Evolutionary conservation across 2,888 invertebrate genomes (phyloP).

Genomic region (Tricholauxania praeusta): DNA sequence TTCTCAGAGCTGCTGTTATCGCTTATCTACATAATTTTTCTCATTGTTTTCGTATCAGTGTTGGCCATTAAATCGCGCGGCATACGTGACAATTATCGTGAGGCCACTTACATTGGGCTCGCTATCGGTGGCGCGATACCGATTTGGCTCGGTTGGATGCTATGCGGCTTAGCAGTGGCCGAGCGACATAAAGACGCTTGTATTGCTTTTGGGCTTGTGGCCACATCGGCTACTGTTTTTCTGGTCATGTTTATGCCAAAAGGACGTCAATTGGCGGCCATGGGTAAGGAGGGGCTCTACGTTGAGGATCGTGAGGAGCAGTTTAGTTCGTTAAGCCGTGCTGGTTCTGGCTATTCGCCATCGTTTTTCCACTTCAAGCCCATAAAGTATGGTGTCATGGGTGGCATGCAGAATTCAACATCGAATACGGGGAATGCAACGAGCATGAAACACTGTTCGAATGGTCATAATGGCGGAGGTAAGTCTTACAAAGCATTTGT

Average conservation of each 20-base stretch:
- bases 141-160: conserved; percentile 87
- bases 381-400: conserved; percentile 81
- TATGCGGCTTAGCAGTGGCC: conserved; percentile 83
- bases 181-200: conserved; percentile 88
- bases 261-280: conserved; percentile 90
- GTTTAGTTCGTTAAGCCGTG: conserved; percentile 81
- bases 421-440: conserved; percentile 67
- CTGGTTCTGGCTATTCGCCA: conserved; percentile 88
- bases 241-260: conserved; percentile 95
- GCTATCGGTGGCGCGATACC: conserved; percentile 89
- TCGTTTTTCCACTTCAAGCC: conserved; percentile 95
- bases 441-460: conserved; percentile 69
- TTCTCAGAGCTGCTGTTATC: conserved; percentile 82
- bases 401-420: conserved; percentile 68
- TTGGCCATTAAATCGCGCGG: conserved; percentile 88
- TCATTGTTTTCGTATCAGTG: conserved; percentile 86
- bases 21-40: conserved; percentile 84
- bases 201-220: conserved; percentile 88
- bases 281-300: conserved; percentile 89
- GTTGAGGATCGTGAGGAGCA: conserved; percentile 86
- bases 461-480: conserved; percentile 65
- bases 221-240: conserved; percentile 87
- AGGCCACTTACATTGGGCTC: conserved; percentile 91
- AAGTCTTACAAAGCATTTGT: conserved; percentile 43
- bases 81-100: conserved; percentile 92